A percentile compares a stretch with the other conserved stretches of the same genome.
Evolutionary conservation across 2,797 vertebrate species (phyloP).

Genomic region (Danionella dracula): DNA sequence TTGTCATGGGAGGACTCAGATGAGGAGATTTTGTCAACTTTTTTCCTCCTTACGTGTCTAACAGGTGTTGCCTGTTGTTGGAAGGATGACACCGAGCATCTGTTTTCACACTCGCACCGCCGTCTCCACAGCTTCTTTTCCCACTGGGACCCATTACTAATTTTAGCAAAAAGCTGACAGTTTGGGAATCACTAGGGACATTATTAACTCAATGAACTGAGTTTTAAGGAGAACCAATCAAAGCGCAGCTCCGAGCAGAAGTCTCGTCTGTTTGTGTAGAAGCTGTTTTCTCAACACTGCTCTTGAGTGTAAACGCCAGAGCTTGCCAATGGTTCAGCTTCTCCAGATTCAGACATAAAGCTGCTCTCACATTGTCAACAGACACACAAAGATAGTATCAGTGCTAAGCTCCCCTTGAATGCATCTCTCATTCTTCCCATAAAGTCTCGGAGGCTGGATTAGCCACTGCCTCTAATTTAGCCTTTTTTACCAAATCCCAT

Average conservation of each 20-base stretch:
- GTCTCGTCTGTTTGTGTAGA: slow-evolving; percentile 5
- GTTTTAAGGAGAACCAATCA: slow-evolving; percentile 25
- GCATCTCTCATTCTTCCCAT: slow-evolving; percentile 32
- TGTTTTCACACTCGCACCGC: slow-evolving; percentile 15
- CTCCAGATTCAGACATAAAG: slow-evolving; percentile 26
- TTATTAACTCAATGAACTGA: slow-evolving; percentile 34
- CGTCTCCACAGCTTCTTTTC: slow-evolving; percentile 9
- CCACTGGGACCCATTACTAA: slow-evolving; percentile 22
- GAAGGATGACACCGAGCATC: slow-evolving; percentile 25
- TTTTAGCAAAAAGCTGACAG: slow-evolving; percentile 34
- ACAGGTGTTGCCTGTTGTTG: slow-evolving; percentile 39
- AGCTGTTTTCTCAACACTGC: slow-evolving; percentile 1
- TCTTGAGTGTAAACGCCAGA: slow-evolving; percentile 19
- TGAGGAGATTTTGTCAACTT: background rate
- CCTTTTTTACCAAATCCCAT: slow-evolving; percentile 24
- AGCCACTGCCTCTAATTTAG: slow-evolving; percentile 40
- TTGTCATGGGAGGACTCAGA: background rate
- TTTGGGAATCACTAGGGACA: slow-evolving; percentile 35
- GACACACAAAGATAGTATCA: slow-evolving; percentile 58
- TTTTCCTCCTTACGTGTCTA: slow-evolving; percentile 13
- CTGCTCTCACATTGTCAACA: slow-evolving; percentile 19
- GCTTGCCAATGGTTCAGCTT: slow-evolving; percentile 31
- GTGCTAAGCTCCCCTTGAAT: slow-evolving; percentile 9
- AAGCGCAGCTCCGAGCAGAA: slow-evolving; percentile 1
- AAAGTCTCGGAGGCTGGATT: slow-evolving; percentile 44